Conservation (phyloP, 2,888 invertebrate genomes). For the Aphodius sticticus region DNA sequence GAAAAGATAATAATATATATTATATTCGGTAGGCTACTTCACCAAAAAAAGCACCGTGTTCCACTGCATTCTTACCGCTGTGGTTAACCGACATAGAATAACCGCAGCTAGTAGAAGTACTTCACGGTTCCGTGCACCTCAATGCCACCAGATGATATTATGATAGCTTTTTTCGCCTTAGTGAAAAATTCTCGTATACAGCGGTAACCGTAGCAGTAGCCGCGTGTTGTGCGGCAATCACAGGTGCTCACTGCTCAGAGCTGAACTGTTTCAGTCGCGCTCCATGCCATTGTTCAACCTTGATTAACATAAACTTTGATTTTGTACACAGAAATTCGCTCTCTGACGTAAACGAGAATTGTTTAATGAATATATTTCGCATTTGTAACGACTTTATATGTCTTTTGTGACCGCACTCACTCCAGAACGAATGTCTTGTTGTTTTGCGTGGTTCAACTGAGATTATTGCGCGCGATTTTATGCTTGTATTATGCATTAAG, state of each 20-base stretch:
- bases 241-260: background rate
- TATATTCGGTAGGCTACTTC: background rate
- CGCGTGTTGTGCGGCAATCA: background rate
- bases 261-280: background rate
- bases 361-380: background rate
- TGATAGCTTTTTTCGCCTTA: slow-evolving; percentile 27
- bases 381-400: background rate
- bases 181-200: background rate
- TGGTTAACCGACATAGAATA: slow-evolving; percentile 14
- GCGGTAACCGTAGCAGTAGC: background rate
- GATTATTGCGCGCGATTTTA: background rate
- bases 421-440: background rate
- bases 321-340: background rate
- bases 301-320: slow-evolving; percentile 4
- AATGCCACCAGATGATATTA: slow-evolving; percentile 49
- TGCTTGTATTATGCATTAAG: background rate
- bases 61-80: slow-evolving; percentile 14
- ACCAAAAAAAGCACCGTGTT: background rate
- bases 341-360: background rate
- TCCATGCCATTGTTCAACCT: background rate
- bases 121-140: slow-evolving; percentile 52
- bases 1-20: no score
- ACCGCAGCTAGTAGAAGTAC: slow-evolving; percentile 37
- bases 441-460: no score
- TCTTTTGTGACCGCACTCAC: background rate